Evolutionary conservation across 1,140 invertebrate species (phyloP), one percentile per base, ranked within the genome.

Genomic region (Bombus soroeensis): DNA sequence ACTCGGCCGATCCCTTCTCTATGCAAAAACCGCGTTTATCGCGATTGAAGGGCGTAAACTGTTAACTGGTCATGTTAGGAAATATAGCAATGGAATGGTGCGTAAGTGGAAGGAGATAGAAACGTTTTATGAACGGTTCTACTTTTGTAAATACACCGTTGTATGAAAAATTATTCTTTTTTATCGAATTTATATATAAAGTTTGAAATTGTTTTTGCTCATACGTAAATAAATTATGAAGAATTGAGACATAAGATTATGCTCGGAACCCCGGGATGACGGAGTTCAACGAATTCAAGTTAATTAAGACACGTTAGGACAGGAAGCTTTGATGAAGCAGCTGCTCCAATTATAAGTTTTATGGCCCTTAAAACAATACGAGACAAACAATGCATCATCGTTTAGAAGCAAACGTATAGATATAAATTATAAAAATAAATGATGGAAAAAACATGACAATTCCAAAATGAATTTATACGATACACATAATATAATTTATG

Each of bases 1-100:
- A 18, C 37, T 39, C 75, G 28, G 18, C 28, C 57, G 34, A 28
- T 37, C 43, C 43, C 77, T 68, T 80, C 47, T 70, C 41, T 70
- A 64, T 75, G 81, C 41, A 75, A 83, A n/a, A 83, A 41, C 53
- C 15, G 15, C 64, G 34, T 64, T 66, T 83, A 83, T 83, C 81
- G 41, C 32, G 71, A 83, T 83, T 59, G 62, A 83, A 82, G 71
- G 81, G 71, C 81, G 81, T 75, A 34, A 66, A 83, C 41, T 74
- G 72, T 62, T 82, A 62, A 43, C 47, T 22, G 47, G 6, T 9
- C 25, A 10, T 15, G 74, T 83, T 83, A 73, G 72, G 81, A 83
- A 83, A 83, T 32, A 12, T 25, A 22, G 28, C 62, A 34, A n/a
- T 13, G 15, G n/a, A 34, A 62, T n/a, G 28, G 59, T 39, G 34